Percentiles rank a stretch among this genome's conserved stretches.
Evolutionary conservation across 2,797 vertebrate species (phyloP).

Genomic region (Sebastes ruberrimus): DNA sequence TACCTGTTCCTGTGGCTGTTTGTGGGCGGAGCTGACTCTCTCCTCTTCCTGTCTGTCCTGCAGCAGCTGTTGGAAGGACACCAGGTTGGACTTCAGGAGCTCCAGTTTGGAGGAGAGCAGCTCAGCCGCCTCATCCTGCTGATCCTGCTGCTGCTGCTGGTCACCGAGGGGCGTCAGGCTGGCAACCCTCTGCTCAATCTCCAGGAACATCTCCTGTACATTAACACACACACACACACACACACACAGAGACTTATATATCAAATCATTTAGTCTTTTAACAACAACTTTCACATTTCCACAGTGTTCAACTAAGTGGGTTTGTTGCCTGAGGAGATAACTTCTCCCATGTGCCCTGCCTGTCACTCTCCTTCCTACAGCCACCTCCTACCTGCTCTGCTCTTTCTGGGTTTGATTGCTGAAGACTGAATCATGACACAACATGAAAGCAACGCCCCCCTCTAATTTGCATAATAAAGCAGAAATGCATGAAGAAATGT

Average conservation of each 20-base stretch:
- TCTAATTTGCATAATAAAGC: too few relatives aligned
- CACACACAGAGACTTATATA: background rate
- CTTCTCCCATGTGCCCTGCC: too few relatives aligned
- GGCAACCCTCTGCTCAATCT: constrained; percentile 88
- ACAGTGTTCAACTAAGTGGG: too few relatives aligned
- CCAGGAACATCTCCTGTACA: constrained; percentile 86
- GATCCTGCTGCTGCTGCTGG: constrained; percentile 50
- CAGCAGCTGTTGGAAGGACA: constrained; percentile 87
- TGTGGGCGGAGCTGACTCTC: constrained; percentile 3
- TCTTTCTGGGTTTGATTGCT: too few relatives aligned
- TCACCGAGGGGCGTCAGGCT: constrained; percentile 66
- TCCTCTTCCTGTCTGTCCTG: constrained; percentile 83
- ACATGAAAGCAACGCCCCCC: too few relatives aligned
- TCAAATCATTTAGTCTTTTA: background rate
- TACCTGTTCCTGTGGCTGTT: constrained; percentile 27
- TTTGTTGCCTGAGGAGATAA: too few relatives aligned
- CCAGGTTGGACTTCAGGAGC: constrained; percentile 87
- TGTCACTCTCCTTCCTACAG: too few relatives aligned
- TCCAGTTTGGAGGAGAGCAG: constrained; percentile 86
- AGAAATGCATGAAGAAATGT: rapidly evolving
- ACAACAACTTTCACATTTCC: background rate
- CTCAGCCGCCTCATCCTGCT: constrained; percentile 76
- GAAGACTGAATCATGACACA: too few relatives aligned
- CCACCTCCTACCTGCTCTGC: too few relatives aligned
- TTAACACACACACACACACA: background rate